A percentile compares a stretch with the other conserved stretches of the same genome.
Evolutionary conservation across 2,113 vertebrate species (phyloP).

Genomic region (Oreochromis tanganicae): DNA sequence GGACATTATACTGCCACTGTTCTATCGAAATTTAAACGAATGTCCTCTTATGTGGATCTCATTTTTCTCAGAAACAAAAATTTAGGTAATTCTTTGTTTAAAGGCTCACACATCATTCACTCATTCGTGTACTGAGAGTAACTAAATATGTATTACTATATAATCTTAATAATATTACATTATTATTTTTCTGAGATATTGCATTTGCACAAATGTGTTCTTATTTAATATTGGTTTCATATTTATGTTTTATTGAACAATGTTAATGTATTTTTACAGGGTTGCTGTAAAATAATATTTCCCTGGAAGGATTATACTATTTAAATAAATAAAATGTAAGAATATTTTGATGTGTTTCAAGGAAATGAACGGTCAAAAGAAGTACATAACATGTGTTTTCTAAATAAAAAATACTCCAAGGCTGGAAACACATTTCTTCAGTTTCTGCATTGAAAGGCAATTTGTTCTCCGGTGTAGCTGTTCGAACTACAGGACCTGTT

Average conservation of each 20-base stretch:
- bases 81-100: neutral
- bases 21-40: fast-evolving
- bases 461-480: fast-evolving
- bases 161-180: neutral
- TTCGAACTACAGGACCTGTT: fast-evolving
- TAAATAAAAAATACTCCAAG: fast-evolving
- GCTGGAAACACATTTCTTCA: neutral
- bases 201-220: neutral
- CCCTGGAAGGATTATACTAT: fast-evolving
- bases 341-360: neutral
- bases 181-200: neutral
- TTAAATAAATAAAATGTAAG: neutral
- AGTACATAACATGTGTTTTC: neutral
- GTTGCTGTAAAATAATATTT: neutral
- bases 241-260: neutral
- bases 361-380: neutral
- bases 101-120: neutral
- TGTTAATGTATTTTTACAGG: neutral
- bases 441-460: fast-evolving
- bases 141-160: neutral
- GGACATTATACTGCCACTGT: fast-evolving
- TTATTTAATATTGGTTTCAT: neutral
- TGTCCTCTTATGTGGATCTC: neutral
- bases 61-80: neutral
- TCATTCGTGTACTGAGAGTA: fast-evolving